Evolutionary conservation across 2,888 invertebrate species (phyloP), one percentile per base, ranked within the genome.

Genomic region (Sinohyriopsis cumingii): DNA sequence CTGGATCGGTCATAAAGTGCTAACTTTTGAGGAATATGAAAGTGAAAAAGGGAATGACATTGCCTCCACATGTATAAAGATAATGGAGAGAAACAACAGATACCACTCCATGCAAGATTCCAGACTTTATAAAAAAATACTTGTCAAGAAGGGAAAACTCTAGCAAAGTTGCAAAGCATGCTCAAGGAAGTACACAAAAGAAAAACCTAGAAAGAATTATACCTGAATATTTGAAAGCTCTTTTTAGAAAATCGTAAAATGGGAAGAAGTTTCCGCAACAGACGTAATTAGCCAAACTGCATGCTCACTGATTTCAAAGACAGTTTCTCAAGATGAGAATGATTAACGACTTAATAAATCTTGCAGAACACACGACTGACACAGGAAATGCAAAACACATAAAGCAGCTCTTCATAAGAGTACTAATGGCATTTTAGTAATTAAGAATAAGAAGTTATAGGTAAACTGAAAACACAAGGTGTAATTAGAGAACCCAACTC

Each of bases 1-100:
- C n/a, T 45, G 22, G 57, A 59, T 22, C 54, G 63, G 19, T 55
- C 3, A 3, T 25, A 1, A 25, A 25, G 25, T 25, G 25, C 3
- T 25, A 53, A 55, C 59, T 63, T 5, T 57, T 45, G 19, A 55
- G 25, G 55, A 33, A 20, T n/a, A n/a, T 12, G 66, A 67, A 55
- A 59, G 69, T 61, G 33, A 65, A 2, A 22, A 45, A 25, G 25
- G 4, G 7, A 63, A 68, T 24, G 63, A 53, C 20, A 33, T n/a
- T 55, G 20, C 63, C 20, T 25, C 18, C 9, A 54, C 28, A 54
- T 6, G 68, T 7, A 33, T 55, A 19, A 63, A 56, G 59, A 56
- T 63, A 53, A 7, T 20, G 18, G 18, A 45, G 19, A 56, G 56
- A 25, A 25, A 25, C 25, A 25, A 25, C 25, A 25, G 25, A 25